A percentile compares a stretch with the other conserved stretches of the same genome.
Conservation (phyloP, 2,888 invertebrate genomes). For the Erebia ligea region DNA sequence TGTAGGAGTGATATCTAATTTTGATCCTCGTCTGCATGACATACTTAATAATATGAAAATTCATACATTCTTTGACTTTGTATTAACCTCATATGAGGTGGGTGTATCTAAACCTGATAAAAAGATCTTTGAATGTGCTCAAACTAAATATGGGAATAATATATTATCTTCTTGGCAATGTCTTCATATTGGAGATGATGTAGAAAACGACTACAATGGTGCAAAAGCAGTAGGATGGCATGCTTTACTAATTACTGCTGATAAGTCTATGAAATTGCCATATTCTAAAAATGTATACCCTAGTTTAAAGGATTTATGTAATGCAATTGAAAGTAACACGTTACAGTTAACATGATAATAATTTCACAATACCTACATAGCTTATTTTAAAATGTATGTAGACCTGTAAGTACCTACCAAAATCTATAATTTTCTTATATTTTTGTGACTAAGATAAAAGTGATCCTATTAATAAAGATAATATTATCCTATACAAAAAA, state of each 20-base stretch:
- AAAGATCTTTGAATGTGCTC: slow-evolving; percentile 88
- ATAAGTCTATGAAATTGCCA: slow-evolving; percentile 44
- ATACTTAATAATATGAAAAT: slow-evolving; percentile 87
- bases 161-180: slow-evolving; percentile 85
- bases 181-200: slow-evolving; percentile 92
- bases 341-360: slow-evolving; percentile 5
- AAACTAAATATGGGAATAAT: slow-evolving; percentile 60
- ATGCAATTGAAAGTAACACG: slow-evolving; percentile 42
- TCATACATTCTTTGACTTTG: slow-evolving; percentile 89
- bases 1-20: slow-evolving; percentile 94
- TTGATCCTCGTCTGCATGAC: slow-evolving; percentile 90
- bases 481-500: too few relatives aligned
- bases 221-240: slow-evolving; percentile 91
- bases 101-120: slow-evolving; percentile 89
- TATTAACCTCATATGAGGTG: slow-evolving; percentile 89
- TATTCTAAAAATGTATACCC: slow-evolving; percentile 54
- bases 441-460: too few relatives aligned
- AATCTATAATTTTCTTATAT: too few relatives aligned
- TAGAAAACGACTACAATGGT: slow-evolving; percentile 89
- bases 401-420: too few relatives aligned
- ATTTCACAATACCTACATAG: too few relatives aligned
- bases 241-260: slow-evolving; percentile 69
- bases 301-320: slow-evolving; percentile 56
- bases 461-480: too few relatives aligned
- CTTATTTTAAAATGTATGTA: too few relatives aligned